A percentile compares a stretch with the other conserved stretches of the same genome.
Conservation (phyloP, 1,140 invertebrate species). For the Drosophila aff. region DNA sequence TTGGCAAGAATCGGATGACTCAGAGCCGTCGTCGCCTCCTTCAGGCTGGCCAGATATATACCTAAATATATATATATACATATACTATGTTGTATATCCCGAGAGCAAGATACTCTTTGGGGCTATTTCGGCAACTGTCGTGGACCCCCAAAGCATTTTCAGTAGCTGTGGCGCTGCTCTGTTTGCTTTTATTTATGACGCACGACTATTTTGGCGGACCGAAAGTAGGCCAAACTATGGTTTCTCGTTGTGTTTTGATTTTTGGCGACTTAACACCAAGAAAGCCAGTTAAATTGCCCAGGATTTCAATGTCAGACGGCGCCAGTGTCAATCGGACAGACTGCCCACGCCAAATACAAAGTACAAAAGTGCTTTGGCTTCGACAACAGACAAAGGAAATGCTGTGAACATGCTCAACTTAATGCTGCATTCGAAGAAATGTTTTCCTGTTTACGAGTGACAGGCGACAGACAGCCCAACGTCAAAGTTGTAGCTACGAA, state of each 20-base stretch:
- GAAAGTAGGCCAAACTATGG: slow-evolving; percentile 72
- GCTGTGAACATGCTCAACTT: slow-evolving; percentile 53
- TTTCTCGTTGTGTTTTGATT: slow-evolving; percentile 57
- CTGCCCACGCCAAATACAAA: slow-evolving; percentile 33
- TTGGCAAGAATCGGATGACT: slow-evolving; percentile 44
- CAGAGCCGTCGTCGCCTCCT: slow-evolving; percentile 43
- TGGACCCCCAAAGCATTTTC: slow-evolving; percentile 38
- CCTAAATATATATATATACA: slow-evolving; percentile 11
- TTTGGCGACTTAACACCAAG: slow-evolving; percentile 33
- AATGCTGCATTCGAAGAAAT: slow-evolving; percentile 50
- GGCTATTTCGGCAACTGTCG: slow-evolving; percentile 59
- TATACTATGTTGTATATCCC: slow-evolving; percentile 2
- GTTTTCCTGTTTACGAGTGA: slow-evolving; percentile 73
- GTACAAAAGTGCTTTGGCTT: slow-evolving; percentile 21
- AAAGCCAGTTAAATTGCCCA: slow-evolving; percentile 58
- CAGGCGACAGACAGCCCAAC: slow-evolving; percentile 60
- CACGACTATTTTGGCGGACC: slow-evolving; percentile 47
- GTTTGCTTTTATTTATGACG: slow-evolving; percentile 49
- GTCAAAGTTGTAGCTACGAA: slow-evolving; percentile 79
- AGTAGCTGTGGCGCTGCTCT: slow-evolving; percentile 26
- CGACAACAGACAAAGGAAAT: slow-evolving; percentile 39
- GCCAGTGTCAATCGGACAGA: slow-evolving; percentile 45
- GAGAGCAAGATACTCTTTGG: slow-evolving; percentile 46
- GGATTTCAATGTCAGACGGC: slow-evolving; percentile 70
- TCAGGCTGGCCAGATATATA: slow-evolving; percentile 21